Conservation (phyloP, 1,140 invertebrate genomes). For the Brachionus rubens region DNA sequence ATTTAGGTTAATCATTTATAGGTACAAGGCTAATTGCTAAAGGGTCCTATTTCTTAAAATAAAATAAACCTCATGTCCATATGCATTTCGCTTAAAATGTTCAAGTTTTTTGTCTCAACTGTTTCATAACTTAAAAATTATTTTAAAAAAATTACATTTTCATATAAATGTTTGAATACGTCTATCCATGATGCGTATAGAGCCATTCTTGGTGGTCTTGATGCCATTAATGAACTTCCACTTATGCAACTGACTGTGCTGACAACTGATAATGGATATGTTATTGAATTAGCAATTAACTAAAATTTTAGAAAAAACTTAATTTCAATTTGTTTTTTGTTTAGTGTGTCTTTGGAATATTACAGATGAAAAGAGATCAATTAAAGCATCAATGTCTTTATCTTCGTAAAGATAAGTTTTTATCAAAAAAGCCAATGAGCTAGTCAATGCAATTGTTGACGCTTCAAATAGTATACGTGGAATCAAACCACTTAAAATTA, state of each 20-base stretch:
- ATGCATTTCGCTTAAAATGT: neutral
- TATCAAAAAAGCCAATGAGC: conserved; percentile 10
- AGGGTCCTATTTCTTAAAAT: too few relatives aligned
- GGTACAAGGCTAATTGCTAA: too few relatives aligned
- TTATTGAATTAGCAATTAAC: conserved; percentile 6
- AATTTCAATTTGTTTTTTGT: neutral
- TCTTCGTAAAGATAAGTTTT: conserved; percentile 17
- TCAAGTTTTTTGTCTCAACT: neutral
- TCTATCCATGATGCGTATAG: conserved; percentile 38
- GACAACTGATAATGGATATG: conserved; percentile 41
- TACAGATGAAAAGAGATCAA: conserved; percentile 35
- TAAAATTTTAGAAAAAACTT: neutral
- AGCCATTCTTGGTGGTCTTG: conserved; percentile 16
- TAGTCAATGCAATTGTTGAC: conserved; percentile 30
- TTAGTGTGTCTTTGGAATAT: neutral
- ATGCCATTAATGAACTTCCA: conserved; percentile 4
- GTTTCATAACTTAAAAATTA: neutral
- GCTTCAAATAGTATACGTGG: conserved; percentile 42
- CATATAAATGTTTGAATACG: conserved; percentile 9
- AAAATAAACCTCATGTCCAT: neutral
- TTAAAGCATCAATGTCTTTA: conserved; percentile 31
- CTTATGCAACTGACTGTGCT: conserved; percentile 32
- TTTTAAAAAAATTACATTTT: conserved; percentile 15
- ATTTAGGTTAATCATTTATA: neutral
- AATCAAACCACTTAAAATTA: conserved; percentile 30